Evolutionary conservation across 1,140 invertebrate genomes (phyloP).

Genomic region (Philotrypesis tridentata): DNA sequence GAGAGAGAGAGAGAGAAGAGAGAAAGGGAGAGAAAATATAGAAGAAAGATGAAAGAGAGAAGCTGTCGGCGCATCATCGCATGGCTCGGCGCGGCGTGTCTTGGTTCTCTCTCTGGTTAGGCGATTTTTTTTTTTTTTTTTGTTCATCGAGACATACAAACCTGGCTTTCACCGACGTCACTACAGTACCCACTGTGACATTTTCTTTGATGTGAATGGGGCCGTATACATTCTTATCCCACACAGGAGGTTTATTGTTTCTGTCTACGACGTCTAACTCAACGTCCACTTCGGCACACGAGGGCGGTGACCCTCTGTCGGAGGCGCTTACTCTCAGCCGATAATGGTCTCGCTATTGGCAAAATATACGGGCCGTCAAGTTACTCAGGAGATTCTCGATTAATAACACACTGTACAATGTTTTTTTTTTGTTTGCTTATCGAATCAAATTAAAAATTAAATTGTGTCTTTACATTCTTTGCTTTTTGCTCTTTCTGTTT

Average conservation of each 20-base stretch:
- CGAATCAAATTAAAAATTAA: slow-evolving; percentile 34
- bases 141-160: slow-evolving; percentile 85
- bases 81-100: slow-evolving; percentile 68
- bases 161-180: slow-evolving; percentile 97
- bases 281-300: slow-evolving; percentile 94
- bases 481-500: slow-evolving; percentile 27
- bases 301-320: slow-evolving; percentile 90
- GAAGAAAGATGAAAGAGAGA: not conserved
- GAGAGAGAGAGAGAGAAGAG: not conserved
- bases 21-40: not conserved
- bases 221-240: slow-evolving; percentile 94
- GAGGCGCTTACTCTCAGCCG: slow-evolving; percentile 93
- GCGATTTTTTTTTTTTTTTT: slow-evolving; percentile 56
- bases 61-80: slow-evolving; percentile 44
- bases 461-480: slow-evolving; percentile 16
- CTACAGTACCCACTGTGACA: slow-evolving; percentile 97
- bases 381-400: slow-evolving; percentile 68
- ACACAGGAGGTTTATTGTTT: slow-evolving; percentile 97
- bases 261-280: slow-evolving; percentile 97
- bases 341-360: slow-evolving; percentile 93
- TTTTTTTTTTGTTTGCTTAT: slow-evolving; percentile 56
- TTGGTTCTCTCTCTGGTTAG: slow-evolving; percentile 21
- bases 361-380: slow-evolving; percentile 75
- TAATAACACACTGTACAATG: slow-evolving; percentile 52
- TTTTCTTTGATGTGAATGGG: slow-evolving; percentile 97